These are phyloP conservation scores for Entomobrya proxima DNA, from an alignment of 2,888 invertebrate genomes.

Conservation along the genomic window DNA sequence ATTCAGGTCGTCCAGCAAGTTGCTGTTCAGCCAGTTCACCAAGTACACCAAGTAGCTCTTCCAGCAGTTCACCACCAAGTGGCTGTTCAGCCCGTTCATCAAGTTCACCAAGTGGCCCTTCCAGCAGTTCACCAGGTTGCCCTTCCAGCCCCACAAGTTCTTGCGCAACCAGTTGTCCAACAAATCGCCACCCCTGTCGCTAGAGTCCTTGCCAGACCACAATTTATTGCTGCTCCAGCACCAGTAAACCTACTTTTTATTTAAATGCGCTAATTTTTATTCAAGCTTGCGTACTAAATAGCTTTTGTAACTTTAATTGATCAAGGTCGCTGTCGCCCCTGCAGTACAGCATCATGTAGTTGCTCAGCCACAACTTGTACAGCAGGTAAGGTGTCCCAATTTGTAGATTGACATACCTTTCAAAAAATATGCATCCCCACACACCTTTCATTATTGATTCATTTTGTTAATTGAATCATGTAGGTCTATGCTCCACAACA, in stretches of 20 bases:
- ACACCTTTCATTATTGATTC: too few relatives aligned
- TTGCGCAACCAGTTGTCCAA: not conserved
- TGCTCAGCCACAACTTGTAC: not conserved
- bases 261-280: not conserved
- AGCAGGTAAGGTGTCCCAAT: too few relatives aligned
- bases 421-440: not conserved
- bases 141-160: not conserved
- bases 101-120: not conserved
- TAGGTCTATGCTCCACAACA: too few relatives aligned
- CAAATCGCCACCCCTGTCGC: too few relatives aligned
- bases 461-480: too few relatives aligned
- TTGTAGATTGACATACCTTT: not conserved
- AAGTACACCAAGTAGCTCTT: not conserved
- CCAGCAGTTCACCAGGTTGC: conserved; percentile 13
- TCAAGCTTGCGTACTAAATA: not conserved
- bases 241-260: not conserved
- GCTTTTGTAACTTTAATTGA: not conserved
- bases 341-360: not conserved
- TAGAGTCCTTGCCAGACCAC: not conserved
- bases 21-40: not conserved
- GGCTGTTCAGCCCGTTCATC: not conserved
- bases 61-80: not conserved
- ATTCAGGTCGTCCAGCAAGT: conserved; percentile 9
- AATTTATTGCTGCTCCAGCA: not conserved
- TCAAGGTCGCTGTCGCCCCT: not conserved